Base-by-base conservation (phyloP, 2,888 invertebrate species). In the Drosophila infuscata region DNA sequence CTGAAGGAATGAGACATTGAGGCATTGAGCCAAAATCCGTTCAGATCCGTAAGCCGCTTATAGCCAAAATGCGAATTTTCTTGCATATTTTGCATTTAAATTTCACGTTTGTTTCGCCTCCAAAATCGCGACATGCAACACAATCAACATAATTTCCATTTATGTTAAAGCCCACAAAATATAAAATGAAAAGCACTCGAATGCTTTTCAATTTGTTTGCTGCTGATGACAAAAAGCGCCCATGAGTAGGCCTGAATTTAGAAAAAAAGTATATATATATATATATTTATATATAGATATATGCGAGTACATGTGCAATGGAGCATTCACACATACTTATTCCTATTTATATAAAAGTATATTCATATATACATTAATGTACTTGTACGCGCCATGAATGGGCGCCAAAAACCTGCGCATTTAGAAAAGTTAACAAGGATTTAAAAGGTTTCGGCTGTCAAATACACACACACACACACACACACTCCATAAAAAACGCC, bases 361-460 rank as follows among this genome's bases (percentile, higher is more conserved):
- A 46, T 15, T 1, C 25, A 46, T 25, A 12, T 20, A 49, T 48
- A 54, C 25, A 25, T 25, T 25, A 25, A 25, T 51, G 46, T 62
- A 58, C 25, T 38, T 54, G 12, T 68, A 43, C 49, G 35, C 25
- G 49, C 68, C 62, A 68, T 73, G 72, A 75, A 85, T 82, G 80
- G 77, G 75, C 74, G 80, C 72, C 67, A 69, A 81, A 79, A 87
- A 85, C 85, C 81, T 86, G 82, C 81, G 81, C 85, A 85, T 89
- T 91, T 90, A 86, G 85, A 77, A 83, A 90, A 91, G 84, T 91
- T 90, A 91, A 91, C 91, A 91, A 83, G 91, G 88, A 91, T 91
- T 89, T 91, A 91, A 91, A 91, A 91, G 91, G 88, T 91, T 91
- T 91, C 86, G 69, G 68, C 82, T 91, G 91, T 91, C 91, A 91